Evolutionary conservation across 2,113 vertebrate genomes (phyloP), one percentile per base, ranked within the genome.

Genomic region (Chauna torquata): DNA sequence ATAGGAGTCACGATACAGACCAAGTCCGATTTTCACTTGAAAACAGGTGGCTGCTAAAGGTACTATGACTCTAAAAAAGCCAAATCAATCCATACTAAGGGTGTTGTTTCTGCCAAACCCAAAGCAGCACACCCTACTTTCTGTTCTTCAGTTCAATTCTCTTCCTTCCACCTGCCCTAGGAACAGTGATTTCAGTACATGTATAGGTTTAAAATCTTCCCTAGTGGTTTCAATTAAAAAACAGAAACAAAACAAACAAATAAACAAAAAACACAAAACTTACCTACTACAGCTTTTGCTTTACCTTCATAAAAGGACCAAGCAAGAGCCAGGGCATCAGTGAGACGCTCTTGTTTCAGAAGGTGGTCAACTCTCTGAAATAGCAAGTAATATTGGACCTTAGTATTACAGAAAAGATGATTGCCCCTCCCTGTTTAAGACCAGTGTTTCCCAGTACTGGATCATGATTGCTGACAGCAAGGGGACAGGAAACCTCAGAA

Each of bases 281-380:
- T 97, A 99, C 99, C 99, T 71, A 99, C 98, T 52, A 99, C 99
- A 86, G 99, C 99, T 95, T 99, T 99, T 52, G 99, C 99, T 80
- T 99, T 99, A 86, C 99, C 99, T 96, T 99, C 99, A 62, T 99
- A 99, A 94, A 99, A 99, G 42, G 99, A 99, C 99, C 99, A 99
- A 28, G 99, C 99, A 71, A 99, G 98, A 89, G 98, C 98, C 72
- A 99, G 98, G n/a, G 99, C 99, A 98, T 99, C 99, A 7, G 98
- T 98, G 88, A 99, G 99, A 90, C 98, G 98, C 83, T 99, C 99
- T 97, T 99, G 99, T 87, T 99, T 99, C 97, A 99, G 95, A 49
- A 99, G 97, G 71, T 98, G 98, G 96, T 99, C 99, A 50, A 99
- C 97, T 80, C 99, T 99, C 99, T 99, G 96, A 84, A 97, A 97